Percentiles rank a stretch among this genome's conserved stretches.
phyloP scores from a whole-genome alignment of 2,888 invertebrate genomes.

The Nymphalis polychloros region DNA sequence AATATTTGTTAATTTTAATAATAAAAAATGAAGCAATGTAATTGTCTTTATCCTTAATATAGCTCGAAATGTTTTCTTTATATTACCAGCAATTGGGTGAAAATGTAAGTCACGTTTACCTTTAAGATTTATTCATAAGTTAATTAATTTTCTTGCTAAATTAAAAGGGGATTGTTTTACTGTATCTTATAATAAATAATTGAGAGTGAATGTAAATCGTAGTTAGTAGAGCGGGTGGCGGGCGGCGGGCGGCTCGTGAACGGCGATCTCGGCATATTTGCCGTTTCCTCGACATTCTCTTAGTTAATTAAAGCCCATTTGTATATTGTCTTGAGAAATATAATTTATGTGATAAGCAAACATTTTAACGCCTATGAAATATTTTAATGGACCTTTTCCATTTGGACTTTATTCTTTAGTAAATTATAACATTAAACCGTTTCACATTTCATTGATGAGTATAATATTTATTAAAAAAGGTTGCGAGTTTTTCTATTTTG shows the following conservation, averaged over 20 bases:
- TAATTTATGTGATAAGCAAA: conserved; percentile 72
- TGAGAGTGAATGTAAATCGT: conserved; percentile 70
- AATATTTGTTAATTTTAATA: background rate
- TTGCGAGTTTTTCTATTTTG: background rate
- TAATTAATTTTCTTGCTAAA: conserved; percentile 24
- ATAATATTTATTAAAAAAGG: conserved; percentile 18
- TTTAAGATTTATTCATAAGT: conserved; percentile 24
- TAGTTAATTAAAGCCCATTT: conserved; percentile 79
- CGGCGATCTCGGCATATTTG: conserved; percentile 69
- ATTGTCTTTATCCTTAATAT: conserved; percentile 1
- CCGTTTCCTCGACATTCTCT: conserved; percentile 74
- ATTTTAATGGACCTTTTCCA: conserved; percentile 50
- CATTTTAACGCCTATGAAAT: conserved; percentile 57
- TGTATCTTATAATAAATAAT: conserved; percentile 62
- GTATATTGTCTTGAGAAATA: conserved; percentile 75
- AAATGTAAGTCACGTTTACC: conserved; percentile 28
- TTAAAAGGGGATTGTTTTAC: conserved; percentile 36
- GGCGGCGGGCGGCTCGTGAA: conserved; percentile 41
- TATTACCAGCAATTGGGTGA: conserved; percentile 14
- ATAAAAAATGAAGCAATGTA: background rate
- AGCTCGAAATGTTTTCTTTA: background rate
- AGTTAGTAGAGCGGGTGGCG: conserved; percentile 58
- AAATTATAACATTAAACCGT: background rate
- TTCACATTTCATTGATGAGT: background rate
- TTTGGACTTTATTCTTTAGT: background rate